Conservation (phyloP, 2,113 vertebrate species). For the Crotophaga sulcirostris region DNA sequence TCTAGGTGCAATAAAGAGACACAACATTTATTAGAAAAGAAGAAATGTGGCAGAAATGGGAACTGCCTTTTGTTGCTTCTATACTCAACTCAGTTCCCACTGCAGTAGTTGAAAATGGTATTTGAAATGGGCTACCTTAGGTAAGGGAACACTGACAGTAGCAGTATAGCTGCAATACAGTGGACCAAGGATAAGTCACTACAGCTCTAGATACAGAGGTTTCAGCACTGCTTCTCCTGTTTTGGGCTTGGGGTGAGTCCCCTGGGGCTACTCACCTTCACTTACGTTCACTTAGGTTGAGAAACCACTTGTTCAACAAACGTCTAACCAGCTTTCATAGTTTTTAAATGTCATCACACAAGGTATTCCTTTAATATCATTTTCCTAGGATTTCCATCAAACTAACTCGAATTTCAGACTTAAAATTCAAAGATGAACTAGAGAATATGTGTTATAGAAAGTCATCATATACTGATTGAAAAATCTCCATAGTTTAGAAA, state of each 20-base stretch:
- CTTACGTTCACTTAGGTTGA: neutral
- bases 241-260: neutral
- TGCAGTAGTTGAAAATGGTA: neutral
- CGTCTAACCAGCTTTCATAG: neutral
- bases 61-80: neutral
- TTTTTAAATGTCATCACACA: neutral
- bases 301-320: neutral
- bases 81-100: neutral
- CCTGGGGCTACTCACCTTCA: neutral
- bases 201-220: neutral
- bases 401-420: neutral
- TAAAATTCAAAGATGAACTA: neutral
- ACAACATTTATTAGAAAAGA: conserved; percentile 22
- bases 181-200: neutral
- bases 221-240: neutral
- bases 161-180: neutral
- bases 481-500: neutral
- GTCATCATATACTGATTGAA: neutral
- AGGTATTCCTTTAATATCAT: neutral
- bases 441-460: neutral
- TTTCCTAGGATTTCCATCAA: neutral
- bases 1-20: conserved; percentile 23
- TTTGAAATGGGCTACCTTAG: neutral
- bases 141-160: neutral
- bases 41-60: conserved; percentile 12